Percentiles rank a stretch among this genome's conserved stretches.
Conservation (phyloP, 2,888 invertebrate genomes). For the Entomobrya proxima region DNA sequence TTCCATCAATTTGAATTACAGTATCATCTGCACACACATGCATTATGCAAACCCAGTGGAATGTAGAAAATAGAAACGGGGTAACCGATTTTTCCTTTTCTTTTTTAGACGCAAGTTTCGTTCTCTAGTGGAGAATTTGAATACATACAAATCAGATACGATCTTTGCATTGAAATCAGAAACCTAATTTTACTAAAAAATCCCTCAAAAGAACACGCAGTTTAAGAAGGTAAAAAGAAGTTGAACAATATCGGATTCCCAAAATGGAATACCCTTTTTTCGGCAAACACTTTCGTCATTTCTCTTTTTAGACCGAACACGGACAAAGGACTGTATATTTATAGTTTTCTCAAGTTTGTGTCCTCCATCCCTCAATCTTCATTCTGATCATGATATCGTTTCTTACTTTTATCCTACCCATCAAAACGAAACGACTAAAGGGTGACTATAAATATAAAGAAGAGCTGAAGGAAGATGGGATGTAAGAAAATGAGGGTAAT, state of each 20-base stretch:
- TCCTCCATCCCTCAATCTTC: not conserved
- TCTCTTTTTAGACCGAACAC: not conserved
- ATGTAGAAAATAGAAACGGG: too few relatives aligned
- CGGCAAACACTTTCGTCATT: not conserved
- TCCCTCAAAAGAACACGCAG: too few relatives aligned
- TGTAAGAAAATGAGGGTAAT: constrained; percentile 30
- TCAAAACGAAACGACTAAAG: not conserved
- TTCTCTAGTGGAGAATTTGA: not conserved
- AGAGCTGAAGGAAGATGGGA: constrained; percentile 4
- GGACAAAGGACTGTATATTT: not conserved
- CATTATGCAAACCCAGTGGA: not conserved
- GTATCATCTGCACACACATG: not conserved
- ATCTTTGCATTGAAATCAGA: constrained; percentile 17
- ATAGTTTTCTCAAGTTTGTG: not conserved
- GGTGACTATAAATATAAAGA: not conserved
- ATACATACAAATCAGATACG: constrained; percentile 15
- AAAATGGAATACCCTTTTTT: not conserved
- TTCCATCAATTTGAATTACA: not conserved
- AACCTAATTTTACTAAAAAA: not conserved
- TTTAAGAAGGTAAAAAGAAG: not conserved
- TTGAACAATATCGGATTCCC: not conserved
- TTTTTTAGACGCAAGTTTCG: not conserved
- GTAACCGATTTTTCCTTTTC: not conserved
- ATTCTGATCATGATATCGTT: not conserved
- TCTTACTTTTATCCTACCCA: not conserved